These are phyloP conservation scores for Channa striata DNA, from an alignment of 2,797 vertebrate genomes.

Conservation along the genomic window DNA sequence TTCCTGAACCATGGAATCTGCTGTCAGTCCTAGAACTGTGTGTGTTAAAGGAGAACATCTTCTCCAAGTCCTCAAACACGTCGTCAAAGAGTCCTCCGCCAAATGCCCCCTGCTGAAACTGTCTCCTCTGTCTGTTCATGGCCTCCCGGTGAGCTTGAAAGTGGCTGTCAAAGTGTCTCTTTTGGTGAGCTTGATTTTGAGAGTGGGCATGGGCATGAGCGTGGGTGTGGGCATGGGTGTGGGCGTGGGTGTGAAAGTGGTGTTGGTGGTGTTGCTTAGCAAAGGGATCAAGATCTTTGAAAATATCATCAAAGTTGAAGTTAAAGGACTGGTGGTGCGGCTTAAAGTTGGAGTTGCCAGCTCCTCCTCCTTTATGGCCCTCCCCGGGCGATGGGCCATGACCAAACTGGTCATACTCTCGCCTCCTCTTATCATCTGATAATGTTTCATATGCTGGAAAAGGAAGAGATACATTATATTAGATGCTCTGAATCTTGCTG, in stretches of 20 bases:
- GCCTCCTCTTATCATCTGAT: conserved; percentile 91
- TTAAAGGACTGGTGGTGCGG: conserved; percentile 89
- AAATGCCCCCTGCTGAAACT: conserved; percentile 74
- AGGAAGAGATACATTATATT: conserved; percentile 17
- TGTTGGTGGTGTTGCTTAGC: conserved; percentile 87
- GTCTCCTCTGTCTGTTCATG: conserved; percentile 65
- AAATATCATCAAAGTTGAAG: conserved; percentile 95
- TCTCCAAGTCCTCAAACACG: conserved; percentile 97
- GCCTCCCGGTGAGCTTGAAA: conserved; percentile 86
- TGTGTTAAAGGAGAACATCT: conserved; percentile 94
- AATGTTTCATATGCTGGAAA: conserved; percentile 92
- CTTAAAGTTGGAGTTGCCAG: conserved; percentile 83
- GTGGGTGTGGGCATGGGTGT: conserved; percentile 37
- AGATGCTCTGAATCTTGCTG: background rate
- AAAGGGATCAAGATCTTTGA: conserved; percentile 92
- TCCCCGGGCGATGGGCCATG: conserved; percentile 81
- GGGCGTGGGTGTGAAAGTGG: conserved; percentile 84
- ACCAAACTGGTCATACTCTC: conserved; percentile 92
- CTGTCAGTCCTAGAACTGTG: conserved; percentile 86
- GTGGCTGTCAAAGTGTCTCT: conserved; percentile 91
- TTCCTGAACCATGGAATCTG: conserved; percentile 89
- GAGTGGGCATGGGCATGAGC: conserved; percentile 62
- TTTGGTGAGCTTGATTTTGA: conserved; percentile 69
- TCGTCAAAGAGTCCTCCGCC: conserved; percentile 88
- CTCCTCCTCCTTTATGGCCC: conserved; percentile 53